phyloP scores from a whole-genome alignment of 2,888 invertebrate genomes.

The Rambutsinella grinnellia region DNA sequence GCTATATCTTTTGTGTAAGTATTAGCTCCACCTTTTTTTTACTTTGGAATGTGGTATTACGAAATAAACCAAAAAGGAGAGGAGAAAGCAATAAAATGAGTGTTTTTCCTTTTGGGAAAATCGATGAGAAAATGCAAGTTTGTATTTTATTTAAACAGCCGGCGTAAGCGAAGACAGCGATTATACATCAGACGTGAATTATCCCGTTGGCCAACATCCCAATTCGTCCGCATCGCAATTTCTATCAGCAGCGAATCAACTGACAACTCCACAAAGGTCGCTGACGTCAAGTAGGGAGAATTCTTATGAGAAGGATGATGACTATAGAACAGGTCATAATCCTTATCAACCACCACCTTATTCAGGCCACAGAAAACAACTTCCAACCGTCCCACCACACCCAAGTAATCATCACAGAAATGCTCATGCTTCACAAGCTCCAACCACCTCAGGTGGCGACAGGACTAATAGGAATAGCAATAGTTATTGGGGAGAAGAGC shows the following conservation, averaged over 20 bases:
- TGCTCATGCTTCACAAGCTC: slow-evolving; percentile 35
- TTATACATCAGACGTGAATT: slow-evolving; percentile 96
- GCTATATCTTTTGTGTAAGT: too few species aligned
- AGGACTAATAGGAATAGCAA: slow-evolving; percentile 25
- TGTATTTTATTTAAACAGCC: slow-evolving; percentile 73
- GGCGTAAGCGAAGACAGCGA: slow-evolving; percentile 97
- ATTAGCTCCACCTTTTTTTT: too few species aligned
- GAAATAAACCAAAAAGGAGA: too few species aligned
- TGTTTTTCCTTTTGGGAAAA: too few species aligned
- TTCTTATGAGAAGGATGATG: slow-evolving; percentile 86
- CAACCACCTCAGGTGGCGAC: slow-evolving; percentile 9
- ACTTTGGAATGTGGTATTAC: too few species aligned
- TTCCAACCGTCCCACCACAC: slow-evolving; percentile 56
- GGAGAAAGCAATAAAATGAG: too few species aligned
- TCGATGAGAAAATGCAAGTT: too few species aligned
- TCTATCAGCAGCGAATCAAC: slow-evolving; percentile 81
- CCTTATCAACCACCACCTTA: slow-evolving; percentile 51
- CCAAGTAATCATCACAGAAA: slow-evolving; percentile 44
- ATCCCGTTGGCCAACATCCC: slow-evolving; percentile 89
- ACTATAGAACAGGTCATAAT: slow-evolving; percentile 56
- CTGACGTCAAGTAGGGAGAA: slow-evolving; percentile 85
- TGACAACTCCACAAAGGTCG: slow-evolving; percentile 83
- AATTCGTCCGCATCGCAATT: slow-evolving; percentile 94
- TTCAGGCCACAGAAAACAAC: slow-evolving; percentile 56
- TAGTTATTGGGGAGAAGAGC: slow-evolving; percentile 64